Conservation (phyloP, 2,888 invertebrate genomes). For the Acrobasis consociella region DNA sequence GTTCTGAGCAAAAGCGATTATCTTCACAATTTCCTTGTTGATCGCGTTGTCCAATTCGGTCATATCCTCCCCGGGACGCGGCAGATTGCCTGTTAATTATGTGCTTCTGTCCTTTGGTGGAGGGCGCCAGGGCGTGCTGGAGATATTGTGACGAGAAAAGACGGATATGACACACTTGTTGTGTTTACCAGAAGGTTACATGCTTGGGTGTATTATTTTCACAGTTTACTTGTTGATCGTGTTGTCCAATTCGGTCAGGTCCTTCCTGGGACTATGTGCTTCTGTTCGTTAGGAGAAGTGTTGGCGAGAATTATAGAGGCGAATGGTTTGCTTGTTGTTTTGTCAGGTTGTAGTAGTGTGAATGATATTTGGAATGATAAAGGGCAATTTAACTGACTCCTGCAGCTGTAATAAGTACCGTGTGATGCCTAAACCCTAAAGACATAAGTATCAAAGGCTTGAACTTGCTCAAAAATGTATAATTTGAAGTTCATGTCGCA, state of each 20-base stretch:
- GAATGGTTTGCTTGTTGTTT: too few relatives aligned
- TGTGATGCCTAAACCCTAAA: too few relatives aligned
- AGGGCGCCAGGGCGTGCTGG: not conserved
- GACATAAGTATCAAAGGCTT: too few relatives aligned
- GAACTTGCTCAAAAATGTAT: too few relatives aligned
- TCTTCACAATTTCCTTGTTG: constrained; percentile 18
- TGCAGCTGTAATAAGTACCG: too few relatives aligned
- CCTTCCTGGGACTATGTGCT: constrained; percentile 9
- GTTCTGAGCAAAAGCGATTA: constrained; percentile 7
- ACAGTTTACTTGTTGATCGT: constrained; percentile 12
- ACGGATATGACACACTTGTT: not conserved
- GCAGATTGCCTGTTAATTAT: constrained; percentile 18
- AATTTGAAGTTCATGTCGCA: too few relatives aligned
- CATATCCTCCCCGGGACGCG: constrained; percentile 11
- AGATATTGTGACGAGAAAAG: constrained; percentile 3
- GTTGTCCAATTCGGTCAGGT: constrained; percentile 8
- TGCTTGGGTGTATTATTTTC: not conserved
- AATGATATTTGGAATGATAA: too few relatives aligned
- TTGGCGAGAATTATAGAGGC: too few relatives aligned
- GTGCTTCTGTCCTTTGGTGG: constrained; percentile 3
- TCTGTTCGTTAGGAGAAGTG: not conserved
- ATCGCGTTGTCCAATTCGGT: constrained; percentile 11
- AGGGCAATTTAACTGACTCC: too few relatives aligned
- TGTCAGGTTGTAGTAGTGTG: too few relatives aligned
- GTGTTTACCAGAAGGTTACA: not conserved